Conservation (phyloP, 2,797 vertebrate species). For the Molossus alvarezi region DNA sequence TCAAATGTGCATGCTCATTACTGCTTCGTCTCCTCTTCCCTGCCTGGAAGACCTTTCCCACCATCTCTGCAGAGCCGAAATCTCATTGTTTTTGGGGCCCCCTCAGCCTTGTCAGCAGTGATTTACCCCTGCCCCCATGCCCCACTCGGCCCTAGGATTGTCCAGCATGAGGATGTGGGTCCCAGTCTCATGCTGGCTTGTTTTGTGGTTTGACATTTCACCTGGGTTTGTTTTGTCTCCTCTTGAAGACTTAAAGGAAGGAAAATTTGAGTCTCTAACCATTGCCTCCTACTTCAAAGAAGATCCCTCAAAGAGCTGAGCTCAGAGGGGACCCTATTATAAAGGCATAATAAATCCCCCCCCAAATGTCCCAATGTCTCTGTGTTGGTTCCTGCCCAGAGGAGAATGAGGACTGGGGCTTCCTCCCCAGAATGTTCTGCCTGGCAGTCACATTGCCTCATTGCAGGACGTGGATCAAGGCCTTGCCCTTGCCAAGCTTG, state of each 20-base stretch:
- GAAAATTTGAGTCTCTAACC: constrained; percentile 20
- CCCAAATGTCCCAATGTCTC: not conserved
- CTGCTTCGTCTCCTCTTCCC: not conserved
- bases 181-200: not conserved
- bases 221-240: constrained; percentile 59
- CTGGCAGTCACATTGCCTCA: not conserved
- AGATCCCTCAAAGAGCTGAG: not conserved
- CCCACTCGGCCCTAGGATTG: accelerated
- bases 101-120: not conserved
- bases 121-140: not conserved
- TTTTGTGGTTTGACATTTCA: constrained; percentile 72
- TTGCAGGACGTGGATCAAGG: constrained; percentile 28
- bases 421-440: constrained; percentile 4
- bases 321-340: not conserved
- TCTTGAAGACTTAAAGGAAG: constrained; percentile 54
- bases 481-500: not conserved
- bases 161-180: not conserved
- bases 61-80: not conserved
- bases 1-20: not conserved
- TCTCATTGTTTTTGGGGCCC: not conserved
- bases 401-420: not conserved
- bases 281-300: constrained; percentile 60
- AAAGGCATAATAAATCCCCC: not conserved
- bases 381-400: constrained; percentile 11
- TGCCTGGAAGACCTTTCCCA: not conserved